Evolutionary conservation across 1,140 invertebrate genomes (phyloP), one percentile per base, ranked within the genome.

Genomic region (Dreissena polymorpha): DNA sequence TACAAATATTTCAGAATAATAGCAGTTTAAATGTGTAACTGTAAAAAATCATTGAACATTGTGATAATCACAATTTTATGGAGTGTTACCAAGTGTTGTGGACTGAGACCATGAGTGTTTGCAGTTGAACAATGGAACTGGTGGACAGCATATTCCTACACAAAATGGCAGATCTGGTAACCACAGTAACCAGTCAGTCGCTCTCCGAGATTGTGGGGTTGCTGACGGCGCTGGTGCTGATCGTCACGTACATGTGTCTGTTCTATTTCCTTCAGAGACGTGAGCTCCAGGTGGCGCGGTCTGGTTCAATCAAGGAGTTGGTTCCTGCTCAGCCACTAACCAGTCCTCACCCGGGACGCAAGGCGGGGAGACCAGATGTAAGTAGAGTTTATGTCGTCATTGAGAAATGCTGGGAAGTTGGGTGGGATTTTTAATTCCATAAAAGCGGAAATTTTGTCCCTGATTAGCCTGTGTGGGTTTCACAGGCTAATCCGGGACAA

Each of bases 221-320:
- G 18, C 23, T 77, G 13, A 51, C 55, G 39, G n/a, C 67, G 12
- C 39, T 53, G 7, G 13, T 78, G 51, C 57, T 78, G 23, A 80
- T 84, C 69, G 25, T 89, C 23, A 82, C 82, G 23, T 75, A 85
- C 63, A 60, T 74, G 27, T 71, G 85, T 57, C 63, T 85, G 50
- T 73, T 89, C 83, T 86, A 87, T 73, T 87, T 84, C 75, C 88
- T 83, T 57, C 88, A 90, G 88, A 86, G 87, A 77, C 85, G 89
- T 75, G 85, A 89, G 73, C 88, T 90, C 68, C 85, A 87, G 78
- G 84, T 89, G 57, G 39, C 39, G 8, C 74, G 90, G 69, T 83
- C 87, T 18, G 87, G 86, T 16, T 88, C 88, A n/a, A 49, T 89
- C 14, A 88, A 88, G 69, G 87, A 89, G 23, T 39, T 8, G 39